Conservation (phyloP, 2,113 vertebrate species). For the Plecotus auritus region DNA sequence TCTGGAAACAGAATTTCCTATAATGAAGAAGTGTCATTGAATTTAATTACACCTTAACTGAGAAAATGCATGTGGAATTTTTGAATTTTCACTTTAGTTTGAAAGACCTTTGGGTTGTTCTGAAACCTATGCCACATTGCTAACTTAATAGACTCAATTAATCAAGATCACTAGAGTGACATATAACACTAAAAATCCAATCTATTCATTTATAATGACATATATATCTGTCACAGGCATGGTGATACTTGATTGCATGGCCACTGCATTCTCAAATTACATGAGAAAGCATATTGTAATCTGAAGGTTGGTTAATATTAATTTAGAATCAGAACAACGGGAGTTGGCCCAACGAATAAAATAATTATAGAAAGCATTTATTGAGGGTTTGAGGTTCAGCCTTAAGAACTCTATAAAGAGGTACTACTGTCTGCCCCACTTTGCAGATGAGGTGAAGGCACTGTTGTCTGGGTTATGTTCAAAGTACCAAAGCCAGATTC, state of each 20-base stretch:
- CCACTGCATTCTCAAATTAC: background rate
- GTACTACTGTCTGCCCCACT: background rate
- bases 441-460: background rate
- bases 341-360: background rate
- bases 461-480: background rate
- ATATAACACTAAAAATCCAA: constrained; percentile 17
- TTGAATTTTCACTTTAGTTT: background rate
- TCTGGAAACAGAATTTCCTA: background rate
- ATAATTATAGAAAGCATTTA: background rate
- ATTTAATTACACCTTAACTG: background rate
- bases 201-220: constrained; percentile 6
- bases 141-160: background rate
- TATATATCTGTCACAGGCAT: background rate
- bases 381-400: background rate
- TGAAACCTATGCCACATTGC: background rate
- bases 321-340: background rate
- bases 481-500: background rate
- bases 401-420: background rate
- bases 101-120: background rate
- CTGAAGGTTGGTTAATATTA: background rate
- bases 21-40: background rate
- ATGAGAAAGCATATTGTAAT: background rate
- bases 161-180: background rate
- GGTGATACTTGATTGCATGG: background rate
- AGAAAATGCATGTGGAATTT: background rate